phyloP scores from a whole-genome alignment of 2,888 invertebrate genomes.

The Stomorhina lunata region DNA sequence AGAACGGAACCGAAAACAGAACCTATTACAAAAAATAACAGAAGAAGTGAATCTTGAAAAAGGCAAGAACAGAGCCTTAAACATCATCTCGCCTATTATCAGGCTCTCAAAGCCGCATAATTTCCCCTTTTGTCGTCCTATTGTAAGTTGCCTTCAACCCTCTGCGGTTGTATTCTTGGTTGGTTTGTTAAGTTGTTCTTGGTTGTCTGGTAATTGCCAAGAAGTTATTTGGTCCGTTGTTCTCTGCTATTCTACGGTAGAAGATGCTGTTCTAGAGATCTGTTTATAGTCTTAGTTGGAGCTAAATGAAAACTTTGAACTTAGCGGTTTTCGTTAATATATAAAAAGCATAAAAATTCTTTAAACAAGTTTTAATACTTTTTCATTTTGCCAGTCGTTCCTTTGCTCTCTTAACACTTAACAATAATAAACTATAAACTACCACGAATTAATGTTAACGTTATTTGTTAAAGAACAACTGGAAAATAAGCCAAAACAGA shows the following conservation, averaged over 20 bases:
- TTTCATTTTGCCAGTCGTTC: neutral
- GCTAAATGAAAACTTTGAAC: constrained; percentile 60
- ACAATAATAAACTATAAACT: constrained; percentile 56
- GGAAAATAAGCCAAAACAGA: neutral
- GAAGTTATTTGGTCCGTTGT: neutral
- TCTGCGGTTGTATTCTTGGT: no score
- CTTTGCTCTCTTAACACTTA: constrained; percentile 52
- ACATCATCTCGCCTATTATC: no score
- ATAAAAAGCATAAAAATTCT: constrained; percentile 57
- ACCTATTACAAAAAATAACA: no score
- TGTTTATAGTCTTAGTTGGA: neutral
- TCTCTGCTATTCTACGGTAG: no score
- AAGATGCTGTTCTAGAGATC: neutral
- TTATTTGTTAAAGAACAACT: constrained; percentile 2
- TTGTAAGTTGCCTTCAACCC: no score
- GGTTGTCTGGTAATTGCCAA: neutral
- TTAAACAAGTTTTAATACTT: constrained; percentile 58
- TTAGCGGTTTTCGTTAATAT: constrained; percentile 55
- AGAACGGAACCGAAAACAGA: no score
- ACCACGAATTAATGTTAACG: constrained; percentile 32
- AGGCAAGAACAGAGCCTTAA: no score
- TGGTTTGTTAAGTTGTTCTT: neutral
- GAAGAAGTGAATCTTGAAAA: no score
- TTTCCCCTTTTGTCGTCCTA: no score
- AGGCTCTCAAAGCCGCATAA: no score